A percentile compares a stretch with the other conserved stretches of the same genome.
These are phyloP conservation scores for Chromis chromis DNA, from an alignment of 2,797 vertebrate genomes.

Conservation along the genomic window DNA sequence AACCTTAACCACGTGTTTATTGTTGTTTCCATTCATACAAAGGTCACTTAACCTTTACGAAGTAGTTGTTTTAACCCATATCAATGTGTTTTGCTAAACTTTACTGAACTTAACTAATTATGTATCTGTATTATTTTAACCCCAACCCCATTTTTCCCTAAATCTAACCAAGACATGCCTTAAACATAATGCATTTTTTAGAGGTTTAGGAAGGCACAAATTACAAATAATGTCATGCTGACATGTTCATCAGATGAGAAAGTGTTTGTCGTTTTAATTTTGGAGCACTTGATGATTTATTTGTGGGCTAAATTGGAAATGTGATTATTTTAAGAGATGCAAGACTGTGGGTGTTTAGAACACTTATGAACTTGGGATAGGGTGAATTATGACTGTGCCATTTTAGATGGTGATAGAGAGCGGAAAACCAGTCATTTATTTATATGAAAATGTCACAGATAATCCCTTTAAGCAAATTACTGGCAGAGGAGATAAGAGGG, in stretches of 20 bases:
- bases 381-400: background rate
- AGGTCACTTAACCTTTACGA: background rate
- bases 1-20: background rate
- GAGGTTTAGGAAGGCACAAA: background rate
- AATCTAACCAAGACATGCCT: too few species aligned
- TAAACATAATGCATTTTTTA: too few species aligned
- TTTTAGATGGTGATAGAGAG: background rate
- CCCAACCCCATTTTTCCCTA: too few species aligned
- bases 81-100: background rate
- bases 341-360: background rate
- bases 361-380: background rate
- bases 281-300: background rate
- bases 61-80: background rate
- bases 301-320: background rate
- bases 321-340: background rate
- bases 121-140: too few species aligned
- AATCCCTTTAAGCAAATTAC: slow-evolving; percentile 31
- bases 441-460: slow-evolving; percentile 16
- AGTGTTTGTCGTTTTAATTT: background rate
- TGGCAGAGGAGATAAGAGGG: slow-evolving; percentile 35
- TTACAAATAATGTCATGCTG: background rate
- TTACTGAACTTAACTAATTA: too few species aligned
- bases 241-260: background rate
- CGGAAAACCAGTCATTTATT: slow-evolving; percentile 23
- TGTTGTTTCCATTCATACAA: too few species aligned